These are phyloP conservation scores for Hofmannophila pseudospretella DNA, from an alignment of 2,888 invertebrate genomes.

Conservation along the genomic window DNA sequence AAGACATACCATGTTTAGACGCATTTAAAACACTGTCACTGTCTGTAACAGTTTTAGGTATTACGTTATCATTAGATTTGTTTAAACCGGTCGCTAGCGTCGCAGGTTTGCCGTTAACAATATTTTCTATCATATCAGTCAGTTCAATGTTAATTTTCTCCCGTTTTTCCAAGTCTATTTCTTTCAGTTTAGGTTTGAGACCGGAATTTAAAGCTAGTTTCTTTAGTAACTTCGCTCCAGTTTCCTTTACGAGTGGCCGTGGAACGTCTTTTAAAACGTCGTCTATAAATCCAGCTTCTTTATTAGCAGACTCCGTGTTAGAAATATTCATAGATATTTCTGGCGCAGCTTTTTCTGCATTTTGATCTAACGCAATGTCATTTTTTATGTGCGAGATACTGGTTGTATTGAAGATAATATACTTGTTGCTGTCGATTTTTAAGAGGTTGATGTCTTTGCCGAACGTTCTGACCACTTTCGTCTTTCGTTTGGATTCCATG, in stretches of 20 bases:
- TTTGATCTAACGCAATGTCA: no score
- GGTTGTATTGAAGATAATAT: constrained; percentile 12
- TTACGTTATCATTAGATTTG: no score
- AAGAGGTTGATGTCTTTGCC: constrained; percentile 36
- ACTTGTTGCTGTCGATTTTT: constrained; percentile 29
- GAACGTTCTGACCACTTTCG: constrained; percentile 32
- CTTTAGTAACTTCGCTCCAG: constrained; percentile 4
- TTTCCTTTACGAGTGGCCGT: background rate
- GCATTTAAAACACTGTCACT: no score
- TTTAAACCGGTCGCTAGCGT: no score
- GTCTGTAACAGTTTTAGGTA: no score
- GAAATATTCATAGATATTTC: no score
- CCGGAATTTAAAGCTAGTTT: constrained; percentile 1
- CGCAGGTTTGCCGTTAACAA: background rate
- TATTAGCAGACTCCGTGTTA: no score
- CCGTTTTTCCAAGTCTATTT: constrained; percentile 7
- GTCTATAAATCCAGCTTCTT: no score
- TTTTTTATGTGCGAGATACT: no score
- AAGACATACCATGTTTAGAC: no score
- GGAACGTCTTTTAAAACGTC: no score
- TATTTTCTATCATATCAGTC: constrained; percentile 3
- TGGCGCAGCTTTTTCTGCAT: no score
- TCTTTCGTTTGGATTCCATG: constrained; percentile 6
- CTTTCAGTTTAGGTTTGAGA: constrained; percentile 1
- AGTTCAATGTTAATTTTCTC: constrained; percentile 1